phyloP scores from a whole-genome alignment of 2,888 invertebrate species.

The Sclerodermus sp. region DNA sequence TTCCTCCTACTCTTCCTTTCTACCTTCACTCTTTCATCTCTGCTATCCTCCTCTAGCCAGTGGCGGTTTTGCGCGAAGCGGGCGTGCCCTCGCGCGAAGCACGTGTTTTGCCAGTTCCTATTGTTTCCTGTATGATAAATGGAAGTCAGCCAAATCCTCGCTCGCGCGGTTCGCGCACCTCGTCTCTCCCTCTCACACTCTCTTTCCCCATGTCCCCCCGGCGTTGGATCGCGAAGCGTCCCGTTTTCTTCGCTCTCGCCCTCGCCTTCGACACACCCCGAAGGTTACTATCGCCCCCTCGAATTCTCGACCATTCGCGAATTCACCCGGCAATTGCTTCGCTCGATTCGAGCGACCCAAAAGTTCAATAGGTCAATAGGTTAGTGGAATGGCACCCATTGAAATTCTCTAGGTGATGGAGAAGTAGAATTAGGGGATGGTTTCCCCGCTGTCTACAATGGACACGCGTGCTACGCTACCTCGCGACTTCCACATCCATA shows the following conservation, averaged over 20 bases:
- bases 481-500: conserved; percentile 21
- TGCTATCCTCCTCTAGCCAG: conserved; percentile 23
- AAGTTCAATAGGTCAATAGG: background rate
- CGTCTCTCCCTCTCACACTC: too few species aligned
- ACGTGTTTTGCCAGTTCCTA: conserved; percentile 58
- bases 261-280: too few species aligned
- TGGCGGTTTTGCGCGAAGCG: conserved; percentile 41
- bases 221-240: background rate
- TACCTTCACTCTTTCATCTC: conserved; percentile 4
- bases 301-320: too few species aligned
- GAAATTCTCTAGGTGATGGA: too few species aligned
- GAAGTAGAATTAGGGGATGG: too few species aligned
- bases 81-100: conserved; percentile 52
- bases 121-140: conserved; percentile 58
- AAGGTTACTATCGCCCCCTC: too few species aligned
- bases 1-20: conserved; percentile 10
- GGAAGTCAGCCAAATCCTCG: conserved; percentile 21
- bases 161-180: conserved; percentile 16
- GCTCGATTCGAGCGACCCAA: too few species aligned
- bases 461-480: conserved; percentile 15
- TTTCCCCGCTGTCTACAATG: too few species aligned
- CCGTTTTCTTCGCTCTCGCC: too few species aligned
- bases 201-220: conserved; percentile 12
- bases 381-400: too few species aligned
- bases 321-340: too few species aligned